Evolutionary conservation across 2,797 vertebrate genomes (phyloP).

Genomic region (Chanos chanos): DNA sequence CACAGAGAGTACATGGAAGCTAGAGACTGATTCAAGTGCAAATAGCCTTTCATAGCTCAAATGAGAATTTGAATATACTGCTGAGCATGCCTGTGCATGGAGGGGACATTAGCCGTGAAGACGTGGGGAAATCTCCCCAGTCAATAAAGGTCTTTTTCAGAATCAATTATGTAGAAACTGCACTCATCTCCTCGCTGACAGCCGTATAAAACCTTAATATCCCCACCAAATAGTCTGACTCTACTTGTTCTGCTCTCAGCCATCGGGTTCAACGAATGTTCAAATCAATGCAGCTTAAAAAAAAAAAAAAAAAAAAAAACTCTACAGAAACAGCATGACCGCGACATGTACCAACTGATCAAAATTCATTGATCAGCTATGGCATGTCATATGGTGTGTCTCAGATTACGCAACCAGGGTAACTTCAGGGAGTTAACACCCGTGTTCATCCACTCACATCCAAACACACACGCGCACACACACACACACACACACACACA

Average conservation of each 20-base stretch:
- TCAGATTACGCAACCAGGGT: no score
- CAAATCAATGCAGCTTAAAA: neutral
- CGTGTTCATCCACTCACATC: neutral
- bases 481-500: neutral
- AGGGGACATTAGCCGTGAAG: conserved; percentile 18
- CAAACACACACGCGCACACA: neutral
- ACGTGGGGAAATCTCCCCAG: neutral
- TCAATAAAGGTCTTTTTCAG: conserved; percentile 20
- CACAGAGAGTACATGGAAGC: neutral
- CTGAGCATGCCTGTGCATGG: conserved; percentile 14
- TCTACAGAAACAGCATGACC: neutral
- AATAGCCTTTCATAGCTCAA: conserved; percentile 30
- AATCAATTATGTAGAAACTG: conserved; percentile 17
- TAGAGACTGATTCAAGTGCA: conserved; percentile 23
- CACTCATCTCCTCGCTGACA: conserved; percentile 22
- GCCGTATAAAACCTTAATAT: neutral
- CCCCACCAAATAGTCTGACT: neutral
- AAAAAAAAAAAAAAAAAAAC: neutral
- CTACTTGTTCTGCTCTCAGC: neutral
- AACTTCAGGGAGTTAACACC: no score
- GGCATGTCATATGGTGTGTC: no score
- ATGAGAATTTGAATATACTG: conserved; percentile 16
- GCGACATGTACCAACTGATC: no score
- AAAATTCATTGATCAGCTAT: no score
- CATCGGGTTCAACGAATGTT: neutral